Conservation (phyloP, 1,140 invertebrate genomes). For the Hydropsyche tenuis region DNA sequence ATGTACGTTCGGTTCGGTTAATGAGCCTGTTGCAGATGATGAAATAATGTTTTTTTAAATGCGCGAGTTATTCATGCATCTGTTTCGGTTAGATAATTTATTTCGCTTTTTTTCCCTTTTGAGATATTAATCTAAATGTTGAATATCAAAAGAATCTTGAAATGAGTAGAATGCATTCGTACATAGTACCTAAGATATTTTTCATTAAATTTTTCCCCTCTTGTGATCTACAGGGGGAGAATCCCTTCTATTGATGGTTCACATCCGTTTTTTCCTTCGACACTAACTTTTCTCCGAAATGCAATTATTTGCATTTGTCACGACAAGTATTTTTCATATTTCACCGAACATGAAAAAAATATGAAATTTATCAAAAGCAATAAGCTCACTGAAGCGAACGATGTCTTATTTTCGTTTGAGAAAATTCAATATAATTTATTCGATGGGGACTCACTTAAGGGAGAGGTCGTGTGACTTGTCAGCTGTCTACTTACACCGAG, state of each 20-base stretch:
- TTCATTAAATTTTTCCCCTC: constrained; percentile 42
- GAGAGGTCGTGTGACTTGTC: constrained; percentile 26
- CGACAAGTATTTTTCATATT: constrained; percentile 25
- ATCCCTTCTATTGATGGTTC: constrained; percentile 1
- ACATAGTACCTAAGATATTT: constrained; percentile 39
- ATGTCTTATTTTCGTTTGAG: too few species aligned
- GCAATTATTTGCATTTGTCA: constrained; percentile 47
- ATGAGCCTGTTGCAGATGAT: too few species aligned
- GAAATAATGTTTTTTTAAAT: background rate
- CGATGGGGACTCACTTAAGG: background rate
- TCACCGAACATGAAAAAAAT: background rate
- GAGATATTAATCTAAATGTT: constrained; percentile 36
- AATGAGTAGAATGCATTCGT: constrained; percentile 31
- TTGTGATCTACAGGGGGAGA: background rate
- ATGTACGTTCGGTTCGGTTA: too few species aligned
- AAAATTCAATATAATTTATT: background rate
- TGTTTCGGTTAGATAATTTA: constrained; percentile 31
- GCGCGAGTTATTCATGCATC: background rate
- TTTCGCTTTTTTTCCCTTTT: constrained; percentile 28
- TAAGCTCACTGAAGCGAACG: too few species aligned
- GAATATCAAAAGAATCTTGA: constrained; percentile 39
- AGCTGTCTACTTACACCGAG: constrained; percentile 24
- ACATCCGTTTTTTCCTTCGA: constrained; percentile 26
- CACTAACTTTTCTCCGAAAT: constrained; percentile 39
- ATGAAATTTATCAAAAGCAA: too few species aligned